Evolutionary conservation across 2,113 vertebrate species (phyloP), one percentile per base, ranked within the genome.

Genomic region (Herpetotheres cachinnans): DNA sequence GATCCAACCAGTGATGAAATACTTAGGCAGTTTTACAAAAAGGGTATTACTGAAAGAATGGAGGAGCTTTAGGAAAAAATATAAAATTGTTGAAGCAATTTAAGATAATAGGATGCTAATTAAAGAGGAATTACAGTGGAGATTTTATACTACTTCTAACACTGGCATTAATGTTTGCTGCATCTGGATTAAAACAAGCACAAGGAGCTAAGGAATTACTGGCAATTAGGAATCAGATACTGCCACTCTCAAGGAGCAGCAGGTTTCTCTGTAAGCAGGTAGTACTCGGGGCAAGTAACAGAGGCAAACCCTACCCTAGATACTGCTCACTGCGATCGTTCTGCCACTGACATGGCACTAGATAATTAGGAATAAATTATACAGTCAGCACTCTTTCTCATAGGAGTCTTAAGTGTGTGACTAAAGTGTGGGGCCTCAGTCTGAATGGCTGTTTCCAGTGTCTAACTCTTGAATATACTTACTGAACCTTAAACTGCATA

Each of bases 101-200:
- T 91, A 91, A 93, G 63, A 81, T 92, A 97, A 95, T 86, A 90
- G 49, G 70, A 62, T 77, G 55, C 67, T 96, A 97, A 97, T 97
- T 97, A 97, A 96, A 95, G 74, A 70, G 77, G 90, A 96, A 80
- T 95, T 94, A 96, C 25, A 87, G 62, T 52, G 55, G 62, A 94
- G 38, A 93, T 81, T 81, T 90, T 82, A 70, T 89, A 94, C 79
- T 86, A 80, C 42, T 47, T 73, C 56, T 58, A 62, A 69, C 61
- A 80, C 16, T 46, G 71, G 26, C 3, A 2, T n/a, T 59, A 94
- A 71, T 40, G 38, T 42, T 90, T 81, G 42, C 62, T 87, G 54
- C 49, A 77, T 93, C 70, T 3, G 36, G 32, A 77, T 18, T 80
- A 55, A 91, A 97, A 85, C 9, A 72, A 65, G 81, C 49, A 58